These are phyloP conservation scores for Limnephilus lunatus DNA, from an alignment of 2,888 invertebrate genomes.

Conservation along the genomic window DNA sequence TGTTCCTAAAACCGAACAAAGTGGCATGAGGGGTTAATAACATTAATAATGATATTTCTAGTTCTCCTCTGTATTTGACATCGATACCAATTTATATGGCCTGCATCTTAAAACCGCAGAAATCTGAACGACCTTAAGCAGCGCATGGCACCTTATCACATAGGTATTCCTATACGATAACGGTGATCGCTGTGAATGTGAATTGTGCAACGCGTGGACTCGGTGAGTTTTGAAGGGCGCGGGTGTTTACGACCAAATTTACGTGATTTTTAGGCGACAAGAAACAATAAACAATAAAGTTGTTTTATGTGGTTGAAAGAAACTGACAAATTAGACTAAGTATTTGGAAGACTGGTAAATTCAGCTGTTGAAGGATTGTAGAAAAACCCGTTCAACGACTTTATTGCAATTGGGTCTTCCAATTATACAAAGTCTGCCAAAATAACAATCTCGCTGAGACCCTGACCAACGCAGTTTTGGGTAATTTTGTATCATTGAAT, in stretches of 20 bases:
- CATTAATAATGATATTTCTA: neutral
- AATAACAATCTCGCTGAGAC: too few relatives aligned
- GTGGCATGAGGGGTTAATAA: too few relatives aligned
- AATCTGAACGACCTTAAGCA: slow-evolving; percentile 5
- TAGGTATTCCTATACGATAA: slow-evolving; percentile 17
- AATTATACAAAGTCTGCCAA: too few relatives aligned
- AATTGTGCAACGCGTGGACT: neutral
- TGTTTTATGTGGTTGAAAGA: neutral
- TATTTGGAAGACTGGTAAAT: too few relatives aligned
- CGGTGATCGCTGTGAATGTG: neutral
- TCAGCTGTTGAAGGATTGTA: too few relatives aligned
- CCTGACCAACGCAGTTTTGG: too few relatives aligned
- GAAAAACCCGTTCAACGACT: too few relatives aligned
- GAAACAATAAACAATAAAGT: slow-evolving; percentile 18
- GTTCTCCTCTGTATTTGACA: slow-evolving; percentile 22
- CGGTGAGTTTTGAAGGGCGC: neutral
- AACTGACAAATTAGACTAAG: too few relatives aligned
- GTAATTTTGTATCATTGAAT: too few relatives aligned
- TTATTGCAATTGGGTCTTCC: too few relatives aligned
- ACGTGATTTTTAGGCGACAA: slow-evolving; percentile 40
- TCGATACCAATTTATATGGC: slow-evolving; percentile 32
- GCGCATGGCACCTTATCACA: slow-evolving; percentile 30
- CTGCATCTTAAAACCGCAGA: slow-evolving; percentile 23
- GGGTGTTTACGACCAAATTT: slow-evolving; percentile 22
- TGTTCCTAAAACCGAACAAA: too few relatives aligned